A percentile compares a stretch with the other conserved stretches of the same genome.
Evolutionary conservation across 2,888 invertebrate genomes (phyloP).

Genomic region (Neelides folsomi): DNA sequence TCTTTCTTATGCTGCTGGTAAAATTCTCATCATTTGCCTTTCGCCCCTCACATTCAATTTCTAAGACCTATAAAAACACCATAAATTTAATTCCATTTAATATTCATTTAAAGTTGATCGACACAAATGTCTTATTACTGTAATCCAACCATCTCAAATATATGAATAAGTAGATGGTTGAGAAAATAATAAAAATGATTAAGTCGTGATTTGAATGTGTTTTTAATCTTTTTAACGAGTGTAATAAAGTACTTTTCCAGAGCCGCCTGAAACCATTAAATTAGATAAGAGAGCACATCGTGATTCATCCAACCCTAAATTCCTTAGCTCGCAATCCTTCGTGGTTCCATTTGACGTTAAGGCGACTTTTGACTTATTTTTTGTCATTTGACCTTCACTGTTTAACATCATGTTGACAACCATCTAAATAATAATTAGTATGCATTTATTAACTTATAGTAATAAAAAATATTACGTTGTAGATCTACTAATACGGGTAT

Average conservation of each 20-base stretch:
- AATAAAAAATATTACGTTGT: background rate
- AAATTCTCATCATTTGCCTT: slow-evolving; percentile 57
- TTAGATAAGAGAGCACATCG: slow-evolving; percentile 21
- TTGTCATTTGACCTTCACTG: slow-evolving; percentile 42
- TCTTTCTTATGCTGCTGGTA: slow-evolving; percentile 61
- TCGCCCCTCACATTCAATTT: slow-evolving; percentile 59
- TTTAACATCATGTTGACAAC: slow-evolving; percentile 56
- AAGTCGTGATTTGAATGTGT: no score
- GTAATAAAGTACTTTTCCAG: slow-evolving; percentile 13
- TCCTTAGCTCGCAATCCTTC: slow-evolving; percentile 15
- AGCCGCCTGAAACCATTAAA: slow-evolving; percentile 18
- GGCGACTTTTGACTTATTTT: slow-evolving; percentile 18
- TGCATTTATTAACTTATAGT: slow-evolving; percentile 4
- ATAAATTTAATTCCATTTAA: background rate
- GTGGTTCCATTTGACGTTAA: slow-evolving; percentile 20
- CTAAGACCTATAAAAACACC: slow-evolving; percentile 48
- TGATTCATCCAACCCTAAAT: slow-evolving; percentile 13
- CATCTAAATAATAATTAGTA: slow-evolving; percentile 45
- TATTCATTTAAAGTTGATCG: background rate
- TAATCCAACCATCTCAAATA: no score
- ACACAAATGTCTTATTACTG: background rate
- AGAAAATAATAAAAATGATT: no score
- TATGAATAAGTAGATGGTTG: no score
- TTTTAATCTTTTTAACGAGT: background rate
- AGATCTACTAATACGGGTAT: background rate